Evolutionary conservation across 1,140 invertebrate genomes (phyloP).

Genomic region (Conus betulinus): DNA sequence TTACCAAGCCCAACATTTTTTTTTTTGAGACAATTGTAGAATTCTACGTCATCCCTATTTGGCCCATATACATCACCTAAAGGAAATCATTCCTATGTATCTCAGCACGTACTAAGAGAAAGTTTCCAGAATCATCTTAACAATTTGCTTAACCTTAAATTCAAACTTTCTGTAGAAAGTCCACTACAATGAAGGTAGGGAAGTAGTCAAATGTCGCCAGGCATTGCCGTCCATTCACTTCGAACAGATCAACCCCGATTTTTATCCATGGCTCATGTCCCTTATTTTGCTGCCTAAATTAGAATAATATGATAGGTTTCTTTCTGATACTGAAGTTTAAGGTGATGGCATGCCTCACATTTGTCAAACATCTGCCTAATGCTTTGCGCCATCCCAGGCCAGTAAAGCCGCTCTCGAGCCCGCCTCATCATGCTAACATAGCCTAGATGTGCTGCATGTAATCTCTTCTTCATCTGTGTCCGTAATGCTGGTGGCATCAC

Average conservation of each 20-base stretch:
- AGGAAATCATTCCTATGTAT: too few relatives aligned
- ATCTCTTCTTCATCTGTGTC: not conserved
- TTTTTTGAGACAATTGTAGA: too few relatives aligned
- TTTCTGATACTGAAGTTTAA: not conserved
- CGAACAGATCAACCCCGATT: not conserved
- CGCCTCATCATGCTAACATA: not conserved
- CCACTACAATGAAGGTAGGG: too few relatives aligned
- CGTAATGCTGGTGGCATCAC: not conserved
- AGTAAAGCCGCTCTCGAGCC: not conserved
- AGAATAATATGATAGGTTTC: too few relatives aligned
- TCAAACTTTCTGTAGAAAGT: too few relatives aligned
- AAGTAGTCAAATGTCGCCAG: too few relatives aligned
- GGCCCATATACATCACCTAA: too few relatives aligned
- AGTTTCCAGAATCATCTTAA: too few relatives aligned
- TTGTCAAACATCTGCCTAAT: not conserved
- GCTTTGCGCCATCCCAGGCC: not conserved
- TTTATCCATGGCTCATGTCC: not conserved
- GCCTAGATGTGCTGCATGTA: not conserved
- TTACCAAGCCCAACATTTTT: too few relatives aligned
- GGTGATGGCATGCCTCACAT: not conserved
- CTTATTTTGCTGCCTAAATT: not conserved
- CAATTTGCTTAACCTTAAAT: too few relatives aligned
- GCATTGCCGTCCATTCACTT: not conserved
- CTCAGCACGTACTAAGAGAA: too few relatives aligned
- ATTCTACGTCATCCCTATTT: too few relatives aligned